Evolutionary conservation across 2,113 vertebrate species (phyloP).

Genomic region (Ranitomeya imitator): DNA sequence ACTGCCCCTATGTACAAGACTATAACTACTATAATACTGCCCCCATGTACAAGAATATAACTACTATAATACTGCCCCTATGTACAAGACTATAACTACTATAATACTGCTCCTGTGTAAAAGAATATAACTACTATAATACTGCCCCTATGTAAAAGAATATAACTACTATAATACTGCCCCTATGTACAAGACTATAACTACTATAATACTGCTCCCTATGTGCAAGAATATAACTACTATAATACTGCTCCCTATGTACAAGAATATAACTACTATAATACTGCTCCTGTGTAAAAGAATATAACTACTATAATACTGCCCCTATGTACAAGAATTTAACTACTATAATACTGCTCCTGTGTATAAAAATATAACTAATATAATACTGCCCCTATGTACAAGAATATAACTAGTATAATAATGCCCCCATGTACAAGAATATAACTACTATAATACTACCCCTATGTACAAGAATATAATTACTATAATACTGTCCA

Average conservation of each 20-base stretch:
- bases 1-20: not conserved
- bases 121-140: conserved; percentile 5
- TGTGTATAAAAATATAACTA: too few relatives aligned
- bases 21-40: too few relatives aligned
- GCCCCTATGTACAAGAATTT: not conserved
- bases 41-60: not conserved
- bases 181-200: not conserved
- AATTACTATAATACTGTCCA: too few relatives aligned
- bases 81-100: too few relatives aligned
- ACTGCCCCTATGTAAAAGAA: not conserved
- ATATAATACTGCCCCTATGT: too few relatives aligned
- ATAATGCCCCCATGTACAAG: not conserved
- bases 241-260: too few relatives aligned
- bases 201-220: not conserved
- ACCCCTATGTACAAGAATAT: too few relatives aligned
- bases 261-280: not conserved
- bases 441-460: conserved; percentile 1
- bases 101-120: too few relatives aligned
- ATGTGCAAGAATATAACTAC: too few relatives aligned
- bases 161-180: too few relatives aligned
- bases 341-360: not conserved
- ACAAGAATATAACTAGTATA: not conserved
- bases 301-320: too few relatives aligned
- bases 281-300: not conserved
- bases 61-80: not conserved